Evolutionary conservation across 2,888 invertebrate species (phyloP).

Genomic region (Andrena haemorrhoa): DNA sequence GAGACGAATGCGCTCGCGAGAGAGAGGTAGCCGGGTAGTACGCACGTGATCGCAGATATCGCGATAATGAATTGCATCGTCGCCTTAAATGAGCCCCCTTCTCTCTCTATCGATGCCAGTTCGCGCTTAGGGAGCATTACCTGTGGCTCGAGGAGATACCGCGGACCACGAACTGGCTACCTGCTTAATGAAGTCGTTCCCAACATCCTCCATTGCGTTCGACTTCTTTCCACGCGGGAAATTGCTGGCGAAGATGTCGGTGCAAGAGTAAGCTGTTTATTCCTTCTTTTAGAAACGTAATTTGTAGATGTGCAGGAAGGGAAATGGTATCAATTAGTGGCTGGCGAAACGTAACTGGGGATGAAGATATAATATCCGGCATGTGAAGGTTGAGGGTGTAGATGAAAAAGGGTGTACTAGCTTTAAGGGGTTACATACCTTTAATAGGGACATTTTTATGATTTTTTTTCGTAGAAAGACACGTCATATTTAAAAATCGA

Average conservation of each 20-base stretch:
- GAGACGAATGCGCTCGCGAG: constrained; percentile 49
- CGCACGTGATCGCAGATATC: constrained; percentile 67
- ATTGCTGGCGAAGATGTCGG: not conserved
- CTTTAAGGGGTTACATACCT: too few species aligned
- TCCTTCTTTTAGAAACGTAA: too few species aligned
- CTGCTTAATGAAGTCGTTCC: constrained; percentile 26
- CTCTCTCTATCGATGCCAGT: constrained; percentile 10
- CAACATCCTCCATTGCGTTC: not conserved
- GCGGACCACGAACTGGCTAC: not conserved
- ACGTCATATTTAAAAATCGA: too few species aligned
- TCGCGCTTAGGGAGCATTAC: constrained; percentile 1
- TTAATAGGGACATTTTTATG: too few species aligned
- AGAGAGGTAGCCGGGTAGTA: constrained; percentile 39
- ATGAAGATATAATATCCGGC: too few species aligned
- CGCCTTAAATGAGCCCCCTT: constrained; percentile 62
- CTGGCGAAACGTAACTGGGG: too few species aligned
- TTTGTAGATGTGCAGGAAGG: too few species aligned
- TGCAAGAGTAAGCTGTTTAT: too few species aligned
- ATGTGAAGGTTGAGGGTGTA: too few species aligned
- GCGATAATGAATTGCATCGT: constrained; percentile 75
- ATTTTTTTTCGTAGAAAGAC: too few species aligned
- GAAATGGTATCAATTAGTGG: too few species aligned
- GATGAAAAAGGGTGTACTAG: too few species aligned
- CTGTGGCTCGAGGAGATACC: not conserved
- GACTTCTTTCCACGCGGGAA: not conserved